Evolutionary conservation across 2,113 vertebrate genomes (phyloP).

Genomic region (Rhegmatorhina hoffmannsi): DNA sequence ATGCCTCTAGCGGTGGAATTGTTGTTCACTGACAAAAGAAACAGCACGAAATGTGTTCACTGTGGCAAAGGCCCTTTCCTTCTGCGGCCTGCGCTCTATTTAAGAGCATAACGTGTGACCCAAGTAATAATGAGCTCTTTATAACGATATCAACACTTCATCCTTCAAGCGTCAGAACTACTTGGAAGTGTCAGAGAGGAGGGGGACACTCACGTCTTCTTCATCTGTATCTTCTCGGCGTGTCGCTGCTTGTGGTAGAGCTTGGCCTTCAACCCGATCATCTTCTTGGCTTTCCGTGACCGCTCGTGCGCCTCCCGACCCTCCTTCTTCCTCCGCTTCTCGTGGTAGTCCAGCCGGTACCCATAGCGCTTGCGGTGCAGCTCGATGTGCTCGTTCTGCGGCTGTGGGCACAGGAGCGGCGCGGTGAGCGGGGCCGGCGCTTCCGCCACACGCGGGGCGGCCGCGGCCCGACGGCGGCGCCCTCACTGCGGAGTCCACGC

Average conservation of each 20-base stretch:
- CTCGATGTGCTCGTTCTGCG: slow-evolving; percentile 97
- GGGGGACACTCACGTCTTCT: slow-evolving; percentile 89
- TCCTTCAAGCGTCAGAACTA: fast-evolving
- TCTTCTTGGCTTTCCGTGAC: slow-evolving; percentile 93
- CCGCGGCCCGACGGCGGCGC: neutral
- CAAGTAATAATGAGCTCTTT: fast-evolving
- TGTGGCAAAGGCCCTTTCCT: neutral
- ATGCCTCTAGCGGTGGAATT: fast-evolving
- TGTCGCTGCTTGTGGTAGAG: slow-evolving; percentile 97
- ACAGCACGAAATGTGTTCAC: fast-evolving
- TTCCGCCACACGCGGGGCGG: neutral
- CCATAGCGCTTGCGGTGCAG: slow-evolving; percentile 95
- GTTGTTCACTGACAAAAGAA: fast-evolving
- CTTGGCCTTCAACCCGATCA: slow-evolving; percentile 97
- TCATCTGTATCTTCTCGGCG: slow-evolving; percentile 98
- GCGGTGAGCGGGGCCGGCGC: neutral
- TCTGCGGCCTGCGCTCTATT: no score
- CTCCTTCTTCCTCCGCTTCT: slow-evolving; percentile 95
- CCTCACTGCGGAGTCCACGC: neutral
- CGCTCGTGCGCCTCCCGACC: slow-evolving; percentile 92
- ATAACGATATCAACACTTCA: fast-evolving
- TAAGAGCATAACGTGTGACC: fast-evolving
- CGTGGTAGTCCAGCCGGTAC: slow-evolving; percentile 95
- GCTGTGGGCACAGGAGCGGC: slow-evolving; percentile 69
- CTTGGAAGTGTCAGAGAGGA: fast-evolving